Evolutionary conservation across 2,113 vertebrate genomes (phyloP).

Genomic region (Nettapus auritus): DNA sequence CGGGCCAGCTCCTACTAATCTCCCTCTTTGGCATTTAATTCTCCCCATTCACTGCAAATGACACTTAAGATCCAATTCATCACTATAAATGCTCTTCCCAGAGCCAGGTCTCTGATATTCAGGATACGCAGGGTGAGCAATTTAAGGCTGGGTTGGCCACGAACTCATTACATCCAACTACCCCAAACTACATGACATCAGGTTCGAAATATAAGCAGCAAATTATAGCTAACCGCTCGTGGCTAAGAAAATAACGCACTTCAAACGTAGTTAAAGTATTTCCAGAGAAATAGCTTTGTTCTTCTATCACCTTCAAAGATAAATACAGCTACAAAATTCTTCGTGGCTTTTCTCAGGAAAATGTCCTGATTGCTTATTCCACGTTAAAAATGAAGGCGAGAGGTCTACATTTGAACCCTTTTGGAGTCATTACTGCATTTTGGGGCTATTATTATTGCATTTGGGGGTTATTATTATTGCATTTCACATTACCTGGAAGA

Average conservation of each 20-base stretch:
- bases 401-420: neutral
- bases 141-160: neutral
- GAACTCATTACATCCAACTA: neutral
- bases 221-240: neutral
- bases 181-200: neutral
- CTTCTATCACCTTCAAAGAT: neutral
- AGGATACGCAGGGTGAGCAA: neutral
- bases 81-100: neutral
- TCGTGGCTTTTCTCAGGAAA: neutral
- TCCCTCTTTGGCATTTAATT: neutral
- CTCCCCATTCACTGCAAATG: neutral
- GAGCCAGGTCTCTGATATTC: neutral
- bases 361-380: neutral
- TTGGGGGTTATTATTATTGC: neutral
- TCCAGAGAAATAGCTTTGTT: neutral
- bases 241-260: neutral
- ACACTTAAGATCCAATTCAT: neutral
- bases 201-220: neutral
- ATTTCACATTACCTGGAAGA: neutral
- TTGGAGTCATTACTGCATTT: rapidly evolving
- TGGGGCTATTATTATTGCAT: neutral
- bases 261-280: neutral
- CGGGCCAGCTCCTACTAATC: neutral
- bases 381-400: neutral
- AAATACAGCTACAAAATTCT: neutral